Conservation (phyloP, 1,140 invertebrate species). For the Scaptomyza pallida region DNA sequence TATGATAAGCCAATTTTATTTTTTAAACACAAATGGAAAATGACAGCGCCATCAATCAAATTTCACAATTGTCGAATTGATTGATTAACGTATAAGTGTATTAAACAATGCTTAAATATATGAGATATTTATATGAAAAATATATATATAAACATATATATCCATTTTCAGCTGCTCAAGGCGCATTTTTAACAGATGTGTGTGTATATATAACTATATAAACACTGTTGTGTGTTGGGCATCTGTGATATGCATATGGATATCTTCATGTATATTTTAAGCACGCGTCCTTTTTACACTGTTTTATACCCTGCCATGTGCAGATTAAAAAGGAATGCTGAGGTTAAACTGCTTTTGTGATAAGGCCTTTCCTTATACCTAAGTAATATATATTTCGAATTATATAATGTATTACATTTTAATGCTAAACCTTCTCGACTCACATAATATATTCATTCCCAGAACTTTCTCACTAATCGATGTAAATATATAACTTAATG, state of each 20-base stretch:
- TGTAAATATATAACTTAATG: no score
- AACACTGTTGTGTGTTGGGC: not conserved
- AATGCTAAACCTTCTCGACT: no score
- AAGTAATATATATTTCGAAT: no score
- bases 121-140: slow-evolving; percentile 1
- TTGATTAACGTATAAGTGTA: slow-evolving; percentile 29
- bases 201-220: slow-evolving; percentile 8
- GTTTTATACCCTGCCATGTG: not conserved
- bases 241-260: not conserved
- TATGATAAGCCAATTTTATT: slow-evolving; percentile 35
- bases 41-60: slow-evolving; percentile 32
- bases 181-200: not conserved
- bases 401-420: no score
- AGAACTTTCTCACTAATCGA: no score
- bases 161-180: not conserved
- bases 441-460: no score
- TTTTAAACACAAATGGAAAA: slow-evolving; percentile 22
- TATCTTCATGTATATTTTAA: slow-evolving; percentile 9
- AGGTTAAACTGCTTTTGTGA: no score
- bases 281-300: not conserved
- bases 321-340: not conserved
- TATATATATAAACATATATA: no score
- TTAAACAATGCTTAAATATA: slow-evolving; percentile 18
- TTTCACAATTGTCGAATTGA: slow-evolving; percentile 20
- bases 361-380: no score